A percentile compares a stretch with the other conserved stretches of the same genome.
These are phyloP conservation scores for Drosophila mulleri DNA, from an alignment of 2,888 invertebrate species.

Conservation along the genomic window DNA sequence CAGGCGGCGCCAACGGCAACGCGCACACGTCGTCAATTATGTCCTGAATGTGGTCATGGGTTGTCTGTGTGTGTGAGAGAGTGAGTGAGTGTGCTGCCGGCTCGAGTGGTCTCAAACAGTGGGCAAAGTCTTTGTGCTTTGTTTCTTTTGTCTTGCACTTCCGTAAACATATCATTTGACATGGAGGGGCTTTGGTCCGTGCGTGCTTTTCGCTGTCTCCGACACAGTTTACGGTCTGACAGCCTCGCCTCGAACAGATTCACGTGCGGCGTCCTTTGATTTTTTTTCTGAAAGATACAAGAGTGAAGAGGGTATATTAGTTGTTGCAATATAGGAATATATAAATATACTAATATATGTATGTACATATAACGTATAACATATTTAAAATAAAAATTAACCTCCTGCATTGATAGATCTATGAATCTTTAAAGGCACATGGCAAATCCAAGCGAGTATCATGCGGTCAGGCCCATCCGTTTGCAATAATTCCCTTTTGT, in stretches of 20 bases:
- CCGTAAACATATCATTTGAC: conserved; percentile 19
- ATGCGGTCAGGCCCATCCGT: background rate
- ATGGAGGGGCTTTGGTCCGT: conserved; percentile 1
- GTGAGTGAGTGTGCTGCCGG: conserved; percentile 3
- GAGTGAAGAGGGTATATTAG: background rate
- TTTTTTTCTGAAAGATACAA: background rate
- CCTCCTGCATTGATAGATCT: too few species aligned
- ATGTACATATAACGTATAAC: too few species aligned
- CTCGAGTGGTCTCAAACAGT: conserved; percentile 45
- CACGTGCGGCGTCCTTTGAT: conserved; percentile 12
- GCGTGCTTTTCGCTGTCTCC: conserved; percentile 28
- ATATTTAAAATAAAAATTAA: too few species aligned
- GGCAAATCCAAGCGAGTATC: background rate
- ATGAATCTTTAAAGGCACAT: too few species aligned
- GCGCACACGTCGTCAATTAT: conserved; percentile 75
- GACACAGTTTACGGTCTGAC: background rate
- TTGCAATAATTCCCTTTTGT: background rate
- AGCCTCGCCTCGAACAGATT: conserved; percentile 1
- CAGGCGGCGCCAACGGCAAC: conserved; percentile 70
- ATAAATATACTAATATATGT: too few species aligned
- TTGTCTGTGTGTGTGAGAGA: conserved; percentile 3
- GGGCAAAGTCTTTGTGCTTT: conserved; percentile 29
- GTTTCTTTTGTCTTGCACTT: conserved; percentile 48
- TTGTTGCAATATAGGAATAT: background rate
- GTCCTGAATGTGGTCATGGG: conserved; percentile 32